Conservation (phyloP, 2,113 vertebrate species). For the Marmota monax region DNA sequence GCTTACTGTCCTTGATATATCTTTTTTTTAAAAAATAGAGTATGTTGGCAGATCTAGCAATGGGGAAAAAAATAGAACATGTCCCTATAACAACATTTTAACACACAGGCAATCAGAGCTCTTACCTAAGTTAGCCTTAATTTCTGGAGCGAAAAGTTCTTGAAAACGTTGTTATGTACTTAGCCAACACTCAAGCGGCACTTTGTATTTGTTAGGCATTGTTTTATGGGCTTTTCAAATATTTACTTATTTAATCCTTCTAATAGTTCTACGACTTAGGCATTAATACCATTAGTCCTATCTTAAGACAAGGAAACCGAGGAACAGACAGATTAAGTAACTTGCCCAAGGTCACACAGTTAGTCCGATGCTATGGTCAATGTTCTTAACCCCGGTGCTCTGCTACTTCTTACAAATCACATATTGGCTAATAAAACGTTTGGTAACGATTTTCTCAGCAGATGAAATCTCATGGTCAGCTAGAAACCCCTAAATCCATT, state of each 20-base stretch:
- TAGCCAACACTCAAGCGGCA: not conserved
- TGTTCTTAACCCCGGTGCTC: not conserved
- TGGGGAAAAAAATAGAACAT: not conserved
- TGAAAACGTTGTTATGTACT: conserved; percentile 22
- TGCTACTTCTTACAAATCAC: not conserved
- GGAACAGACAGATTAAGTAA: not conserved
- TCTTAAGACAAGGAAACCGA: conserved; percentile 10
- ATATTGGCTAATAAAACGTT: conserved; percentile 11
- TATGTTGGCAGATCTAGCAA: not conserved
- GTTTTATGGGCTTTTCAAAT: conserved; percentile 36
- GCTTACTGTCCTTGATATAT: not conserved
- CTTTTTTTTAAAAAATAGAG: not conserved
- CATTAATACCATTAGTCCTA: not conserved
- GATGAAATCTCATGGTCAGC: conserved; percentile 6
- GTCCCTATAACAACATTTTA: not conserved
- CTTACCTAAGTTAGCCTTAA: not conserved
- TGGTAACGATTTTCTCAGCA: not conserved
- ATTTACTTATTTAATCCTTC: conserved; percentile 22
- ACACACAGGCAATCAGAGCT: not conserved
- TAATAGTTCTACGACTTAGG: not conserved
- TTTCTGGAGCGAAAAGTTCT: conserved; percentile 5
- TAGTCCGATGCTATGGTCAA: not conserved
- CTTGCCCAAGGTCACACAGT: not conserved
- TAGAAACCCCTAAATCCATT: conserved; percentile 30
- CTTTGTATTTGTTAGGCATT: not conserved